A percentile compares a stretch with the other conserved stretches of the same genome.
Conservation (phyloP, 2,113 vertebrate genomes). For the Salvelinus sp. region DNA sequence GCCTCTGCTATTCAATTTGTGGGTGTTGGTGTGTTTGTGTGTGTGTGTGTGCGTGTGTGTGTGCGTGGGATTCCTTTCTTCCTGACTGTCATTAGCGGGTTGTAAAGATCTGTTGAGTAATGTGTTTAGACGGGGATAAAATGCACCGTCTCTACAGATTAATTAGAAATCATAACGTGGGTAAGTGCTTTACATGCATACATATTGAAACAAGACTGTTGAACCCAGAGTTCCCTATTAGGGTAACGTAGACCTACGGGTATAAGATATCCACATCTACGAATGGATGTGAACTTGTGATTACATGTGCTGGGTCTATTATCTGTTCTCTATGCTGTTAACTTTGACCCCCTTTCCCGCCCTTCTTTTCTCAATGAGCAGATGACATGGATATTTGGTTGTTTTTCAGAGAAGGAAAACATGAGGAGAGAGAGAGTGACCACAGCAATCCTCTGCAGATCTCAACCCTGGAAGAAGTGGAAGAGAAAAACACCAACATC, state of each 20-base stretch:
- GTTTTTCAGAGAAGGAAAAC: slow-evolving; percentile 16
- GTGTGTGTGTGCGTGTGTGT: neutral
- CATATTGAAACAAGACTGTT: neutral
- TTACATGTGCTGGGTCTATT: neutral
- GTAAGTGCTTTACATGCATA: slow-evolving; percentile 39
- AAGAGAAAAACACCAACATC: slow-evolving; percentile 4
- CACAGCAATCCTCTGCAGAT: neutral
- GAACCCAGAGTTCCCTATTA: no score
- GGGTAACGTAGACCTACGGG: no score
- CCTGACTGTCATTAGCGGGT: slow-evolving; percentile 47
- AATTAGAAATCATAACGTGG: slow-evolving; percentile 44
- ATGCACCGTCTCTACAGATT: slow-evolving; percentile 55
- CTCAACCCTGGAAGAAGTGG: slow-evolving; percentile 31
- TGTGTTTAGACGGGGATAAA: slow-evolving; percentile 53
- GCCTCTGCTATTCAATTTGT: slow-evolving; percentile 17
- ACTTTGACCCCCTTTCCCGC: neutral
- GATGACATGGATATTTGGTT: slow-evolving; percentile 36
- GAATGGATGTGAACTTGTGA: no score
- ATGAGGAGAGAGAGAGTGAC: neutral
- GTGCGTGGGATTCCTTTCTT: slow-evolving; percentile 36
- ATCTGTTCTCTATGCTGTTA: neutral
- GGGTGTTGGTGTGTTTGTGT: no score
- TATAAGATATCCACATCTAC: no score
- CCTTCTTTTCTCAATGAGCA: neutral
- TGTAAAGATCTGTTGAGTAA: slow-evolving; percentile 52